A percentile compares a stretch with the other conserved stretches of the same genome.
These are phyloP conservation scores for Channallabes apus DNA, from an alignment of 2,797 vertebrate genomes.

Conservation along the genomic window DNA sequence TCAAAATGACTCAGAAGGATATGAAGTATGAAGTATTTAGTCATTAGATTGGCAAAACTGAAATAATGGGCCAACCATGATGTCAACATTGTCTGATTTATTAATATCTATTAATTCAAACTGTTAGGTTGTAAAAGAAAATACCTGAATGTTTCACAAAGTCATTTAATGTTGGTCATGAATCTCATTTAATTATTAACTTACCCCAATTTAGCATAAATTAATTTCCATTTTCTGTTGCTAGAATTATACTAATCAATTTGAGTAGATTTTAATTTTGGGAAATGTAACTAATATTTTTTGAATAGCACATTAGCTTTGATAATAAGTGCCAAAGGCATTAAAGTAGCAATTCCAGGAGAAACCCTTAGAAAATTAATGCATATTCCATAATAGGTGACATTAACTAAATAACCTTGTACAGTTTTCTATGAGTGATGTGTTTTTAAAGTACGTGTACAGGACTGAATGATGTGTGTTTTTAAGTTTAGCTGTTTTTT, in stretches of 20 bases:
- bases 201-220: not conserved
- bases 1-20: slow-evolving; percentile 61
- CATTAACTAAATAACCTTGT: slow-evolving; percentile 71
- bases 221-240: slow-evolving; percentile 34
- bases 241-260: slow-evolving; percentile 24
- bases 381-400: slow-evolving; percentile 61
- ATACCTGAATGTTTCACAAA: not conserved
- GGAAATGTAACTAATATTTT: slow-evolving; percentile 29
- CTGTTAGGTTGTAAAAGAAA: slow-evolving; percentile 19
- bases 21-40: slow-evolving; percentile 45
- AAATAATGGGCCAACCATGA: slow-evolving; percentile 40
- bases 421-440: slow-evolving; percentile 78
- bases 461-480: slow-evolving; percentile 69
- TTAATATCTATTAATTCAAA: slow-evolving; percentile 34
- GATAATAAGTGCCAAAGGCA: slow-evolving; percentile 77
- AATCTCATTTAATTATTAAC: slow-evolving; percentile 23
- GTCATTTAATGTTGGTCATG: not conserved
- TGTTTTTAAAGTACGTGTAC: slow-evolving; percentile 72
- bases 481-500: slow-evolving; percentile 64
- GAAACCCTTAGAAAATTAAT: slow-evolving; percentile 60
- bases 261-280: slow-evolving; percentile 24
- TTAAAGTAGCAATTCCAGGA: slow-evolving; percentile 65
- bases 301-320: slow-evolving; percentile 58
- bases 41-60: slow-evolving; percentile 41
- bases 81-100: slow-evolving; percentile 39